Base-by-base conservation (phyloP, 2,888 invertebrate species). In the Dicyrtoma fusca region DNA sequence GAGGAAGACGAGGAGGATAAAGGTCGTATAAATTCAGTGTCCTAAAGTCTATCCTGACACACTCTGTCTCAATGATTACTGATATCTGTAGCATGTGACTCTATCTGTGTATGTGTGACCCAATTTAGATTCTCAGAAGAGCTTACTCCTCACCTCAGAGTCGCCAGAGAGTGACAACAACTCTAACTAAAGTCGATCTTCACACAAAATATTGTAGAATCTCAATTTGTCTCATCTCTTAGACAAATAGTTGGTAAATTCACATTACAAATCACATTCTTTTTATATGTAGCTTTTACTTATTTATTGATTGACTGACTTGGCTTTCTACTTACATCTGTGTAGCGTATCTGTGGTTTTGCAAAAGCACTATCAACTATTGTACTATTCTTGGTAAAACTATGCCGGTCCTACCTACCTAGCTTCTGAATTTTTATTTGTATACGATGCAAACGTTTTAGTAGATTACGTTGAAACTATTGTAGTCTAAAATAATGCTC, bases 91-190 rank as follows among this genome's bases (percentile, higher is more conserved):
- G n/a, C n/a, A n/a, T n/a, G n/a, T n/a, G n/a, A n/a, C n/a, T n/a
- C n/a, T 17, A 26, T 51, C 6, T 65, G 14, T 63, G 13, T 63
- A 21, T 45, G 14, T 19, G 14, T 42, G 51, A 21, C 49, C 11
- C 44, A 26, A 34, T 76, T 62, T 76, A 80, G 80, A 79, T 77
- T 74, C 77, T 45, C 76, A 76, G 74, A 79, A 77, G 75, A 78
- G 79, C 74, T 75, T 78, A 69, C 80, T 77, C 34, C 69, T 71
- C 53, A 80, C 77, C 72, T 73, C 74, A 64, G 80, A 80, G 64
- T 79, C 80, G 10, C 77, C 78, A 6, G 75, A 77, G 62, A 72
- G 57, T 65, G 76, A 75, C 55, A 69, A 23, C 73, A 71, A 44
- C 71, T 59, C 45, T 23, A 61, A 71, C 23, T 53, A 63, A 63